Conservation (phyloP, 2,797 vertebrate genomes). For the Mergus octosetaceus region DNA sequence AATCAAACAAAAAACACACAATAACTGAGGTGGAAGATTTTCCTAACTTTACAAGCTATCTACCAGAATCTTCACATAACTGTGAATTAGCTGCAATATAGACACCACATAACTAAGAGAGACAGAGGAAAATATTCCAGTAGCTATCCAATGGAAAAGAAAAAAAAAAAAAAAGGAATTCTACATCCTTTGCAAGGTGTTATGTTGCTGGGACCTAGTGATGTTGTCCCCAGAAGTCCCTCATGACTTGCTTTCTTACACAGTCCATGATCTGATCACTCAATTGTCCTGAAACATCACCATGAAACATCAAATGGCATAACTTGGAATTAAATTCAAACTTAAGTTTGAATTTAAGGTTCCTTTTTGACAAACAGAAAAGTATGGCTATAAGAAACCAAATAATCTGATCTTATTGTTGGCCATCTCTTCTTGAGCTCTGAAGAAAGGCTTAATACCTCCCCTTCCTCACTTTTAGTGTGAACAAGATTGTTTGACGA, state of each 20-base stretch:
- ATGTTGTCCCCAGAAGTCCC: not conserved
- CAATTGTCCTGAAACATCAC: not conserved
- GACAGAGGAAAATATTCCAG: not conserved
- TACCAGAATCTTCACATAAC: not conserved
- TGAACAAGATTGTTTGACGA: not conserved
- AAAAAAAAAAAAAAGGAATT: not conserved
- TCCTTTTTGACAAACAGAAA: not conserved
- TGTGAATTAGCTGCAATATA: not conserved
- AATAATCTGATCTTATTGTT: not conserved
- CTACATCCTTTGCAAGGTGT: not conserved
- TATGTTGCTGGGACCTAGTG: not conserved
- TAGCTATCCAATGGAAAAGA: not conserved
- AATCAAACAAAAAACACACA: not conserved
- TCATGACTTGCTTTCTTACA: not conserved
- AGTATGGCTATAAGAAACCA: not conserved
- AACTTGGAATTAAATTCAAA: too few species aligned
- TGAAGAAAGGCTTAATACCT: not conserved
- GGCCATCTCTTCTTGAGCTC: not conserved
- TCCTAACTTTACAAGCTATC: not conserved
- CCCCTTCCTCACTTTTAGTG: fast-evolving
- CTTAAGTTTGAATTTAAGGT: not conserved
- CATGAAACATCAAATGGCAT: not conserved
- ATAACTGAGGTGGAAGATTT: not conserved
- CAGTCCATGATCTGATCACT: not conserved
- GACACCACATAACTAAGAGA: not conserved